These are phyloP conservation scores for Xerus rutilus DNA, from an alignment of 2,797 vertebrate genomes.

Conservation along the genomic window DNA sequence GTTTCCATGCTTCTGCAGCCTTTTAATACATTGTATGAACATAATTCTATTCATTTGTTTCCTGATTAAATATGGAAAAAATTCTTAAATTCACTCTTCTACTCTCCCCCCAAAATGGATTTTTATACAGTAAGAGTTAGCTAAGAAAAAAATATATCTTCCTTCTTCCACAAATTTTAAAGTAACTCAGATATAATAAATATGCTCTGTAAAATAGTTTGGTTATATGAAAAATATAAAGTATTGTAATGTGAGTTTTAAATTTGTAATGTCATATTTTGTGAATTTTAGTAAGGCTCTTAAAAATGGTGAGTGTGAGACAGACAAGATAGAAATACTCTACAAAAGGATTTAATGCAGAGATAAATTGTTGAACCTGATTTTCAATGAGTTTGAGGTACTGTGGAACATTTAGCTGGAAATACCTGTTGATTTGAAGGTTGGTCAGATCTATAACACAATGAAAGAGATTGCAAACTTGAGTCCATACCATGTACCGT, in stretches of 20 bases:
- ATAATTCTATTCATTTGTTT: neutral
- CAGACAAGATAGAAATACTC: neutral
- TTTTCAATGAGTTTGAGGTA: neutral
- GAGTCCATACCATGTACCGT: neutral
- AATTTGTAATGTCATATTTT: neutral
- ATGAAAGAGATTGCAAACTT: neutral
- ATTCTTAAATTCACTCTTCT: neutral
- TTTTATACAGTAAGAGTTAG: neutral
- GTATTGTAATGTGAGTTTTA: constrained; percentile 5
- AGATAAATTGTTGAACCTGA: neutral
- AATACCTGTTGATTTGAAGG: neutral
- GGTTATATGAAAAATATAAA: neutral
- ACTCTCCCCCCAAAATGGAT: neutral
- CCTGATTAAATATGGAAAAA: neutral
- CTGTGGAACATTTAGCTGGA: neutral
- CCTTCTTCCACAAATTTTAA: neutral
- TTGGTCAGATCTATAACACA: neutral
- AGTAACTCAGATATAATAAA: neutral
- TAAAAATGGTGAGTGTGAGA: neutral
- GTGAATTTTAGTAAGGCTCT: neutral
- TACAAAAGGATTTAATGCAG: neutral
- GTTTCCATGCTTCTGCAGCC: neutral
- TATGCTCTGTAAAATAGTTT: neutral
- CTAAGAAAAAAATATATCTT: neutral
- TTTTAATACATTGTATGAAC: neutral